A percentile compares a stretch with the other conserved stretches of the same genome.
Conservation (phyloP, 2,797 vertebrate genomes). For the Phyllotis vaccarum region DNA sequence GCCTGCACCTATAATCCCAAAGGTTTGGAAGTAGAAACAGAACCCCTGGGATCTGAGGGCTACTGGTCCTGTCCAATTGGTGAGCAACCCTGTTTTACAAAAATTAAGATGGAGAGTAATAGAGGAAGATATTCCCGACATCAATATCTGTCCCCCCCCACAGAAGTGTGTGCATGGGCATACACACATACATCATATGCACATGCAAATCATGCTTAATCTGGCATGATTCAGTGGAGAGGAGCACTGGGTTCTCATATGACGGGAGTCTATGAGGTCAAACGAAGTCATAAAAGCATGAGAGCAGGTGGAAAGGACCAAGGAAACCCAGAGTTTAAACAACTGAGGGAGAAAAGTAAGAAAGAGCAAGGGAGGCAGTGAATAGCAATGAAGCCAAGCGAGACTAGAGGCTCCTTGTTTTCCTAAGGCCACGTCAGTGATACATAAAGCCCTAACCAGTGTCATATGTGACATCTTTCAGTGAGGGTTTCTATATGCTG, state of each 20-base stretch:
- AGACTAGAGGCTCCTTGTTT: neutral
- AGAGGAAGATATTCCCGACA: neutral
- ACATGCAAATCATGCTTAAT: neutral
- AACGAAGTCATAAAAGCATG: neutral
- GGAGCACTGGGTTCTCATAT: rapidly evolving
- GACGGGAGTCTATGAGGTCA: neutral
- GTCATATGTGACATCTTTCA: neutral
- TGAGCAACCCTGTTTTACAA: neutral
- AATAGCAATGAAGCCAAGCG: neutral
- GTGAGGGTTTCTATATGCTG: neutral
- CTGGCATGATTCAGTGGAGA: neutral
- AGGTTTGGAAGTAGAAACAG: neutral
- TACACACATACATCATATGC: neutral
- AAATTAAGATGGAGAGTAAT: neutral
- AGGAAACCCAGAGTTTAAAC: neutral
- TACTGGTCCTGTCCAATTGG: no score
- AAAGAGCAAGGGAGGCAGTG: neutral
- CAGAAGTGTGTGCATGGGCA: neutral
- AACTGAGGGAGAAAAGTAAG: neutral
- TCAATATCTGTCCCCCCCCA: neutral
- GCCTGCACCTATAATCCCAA: neutral
- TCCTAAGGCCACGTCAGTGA: neutral
- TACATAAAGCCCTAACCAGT: neutral
- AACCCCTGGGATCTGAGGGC: neutral
- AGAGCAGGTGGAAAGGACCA: neutral